Evolutionary conservation across 37 sponge, comb jelly and placozoan species (phyloP).

Genomic region (Chondrosia reniformis): DNA sequence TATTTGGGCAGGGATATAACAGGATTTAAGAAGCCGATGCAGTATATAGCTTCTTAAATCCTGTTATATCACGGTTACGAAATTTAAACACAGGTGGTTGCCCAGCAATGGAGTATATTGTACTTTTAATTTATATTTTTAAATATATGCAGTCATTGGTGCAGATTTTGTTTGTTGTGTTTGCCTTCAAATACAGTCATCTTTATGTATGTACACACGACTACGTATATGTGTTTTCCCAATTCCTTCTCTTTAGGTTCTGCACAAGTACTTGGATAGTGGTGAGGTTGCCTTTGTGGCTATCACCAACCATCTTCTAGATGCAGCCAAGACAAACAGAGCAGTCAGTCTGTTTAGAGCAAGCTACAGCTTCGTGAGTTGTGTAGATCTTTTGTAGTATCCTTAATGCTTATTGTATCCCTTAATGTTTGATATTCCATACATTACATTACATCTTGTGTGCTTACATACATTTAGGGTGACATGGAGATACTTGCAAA

Average conservation of each 20-base stretch:
- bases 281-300: slow-evolving; percentile 91
- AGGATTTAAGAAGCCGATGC: no score
- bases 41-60: no score
- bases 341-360: slow-evolving; percentile 86
- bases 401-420: not conserved
- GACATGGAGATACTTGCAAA: slow-evolving; percentile 41
- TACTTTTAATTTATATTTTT: no score
- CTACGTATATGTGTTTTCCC: not conserved
- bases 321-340: slow-evolving; percentile 93
- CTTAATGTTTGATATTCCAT: not conserved
- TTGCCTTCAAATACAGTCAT: not conserved
- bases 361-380: slow-evolving; percentile 2
- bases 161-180: not conserved
- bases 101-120: no score
- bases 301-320: slow-evolving; percentile 87
- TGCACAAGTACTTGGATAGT: slow-evolving; percentile 83
- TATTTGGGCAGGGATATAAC: no score
- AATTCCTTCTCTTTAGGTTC: not conserved
- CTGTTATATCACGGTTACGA: no score
- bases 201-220: not conserved
- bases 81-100: no score
- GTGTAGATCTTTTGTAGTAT: not conserved
- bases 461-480: not conserved
- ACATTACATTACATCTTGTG: not conserved
- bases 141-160: no score